A percentile compares a stretch with the other conserved stretches of the same genome.
These are phyloP conservation scores for Brachionus rotundiformis DNA, from an alignment of 1,140 invertebrate genomes.

Conservation along the genomic window DNA sequence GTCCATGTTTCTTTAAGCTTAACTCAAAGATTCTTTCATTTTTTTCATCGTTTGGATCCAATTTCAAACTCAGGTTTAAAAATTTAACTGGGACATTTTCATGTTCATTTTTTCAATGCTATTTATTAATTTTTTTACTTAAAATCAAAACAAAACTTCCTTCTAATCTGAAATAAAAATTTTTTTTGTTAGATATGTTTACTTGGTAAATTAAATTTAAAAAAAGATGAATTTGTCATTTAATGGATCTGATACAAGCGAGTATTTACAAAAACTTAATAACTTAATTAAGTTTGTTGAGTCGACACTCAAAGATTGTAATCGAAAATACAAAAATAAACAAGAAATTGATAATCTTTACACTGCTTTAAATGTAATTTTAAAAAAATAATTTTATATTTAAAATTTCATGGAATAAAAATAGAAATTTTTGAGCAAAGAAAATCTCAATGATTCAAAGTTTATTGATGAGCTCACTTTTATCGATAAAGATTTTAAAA, in stretches of 20 bases:
- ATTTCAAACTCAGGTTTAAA: background rate
- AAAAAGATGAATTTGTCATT: slow-evolving; percentile 7
- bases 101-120: background rate
- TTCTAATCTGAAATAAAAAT: background rate
- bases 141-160: background rate
- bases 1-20: background rate
- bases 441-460: slow-evolving; percentile 48
- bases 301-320: slow-evolving; percentile 27
- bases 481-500: slow-evolving; percentile 44
- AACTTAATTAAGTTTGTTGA: slow-evolving; percentile 4
- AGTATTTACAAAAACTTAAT: slow-evolving; percentile 22
- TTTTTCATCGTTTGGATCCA: background rate
- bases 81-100: background rate
- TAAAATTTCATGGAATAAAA: background rate
- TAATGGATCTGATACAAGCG: background rate
- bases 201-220: background rate
- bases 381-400: background rate
- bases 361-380: background rate
- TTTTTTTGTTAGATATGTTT: background rate
- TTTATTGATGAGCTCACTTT: slow-evolving; percentile 16
- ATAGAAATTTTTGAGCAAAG: slow-evolving; percentile 26
- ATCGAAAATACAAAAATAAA: slow-evolving; percentile 25
- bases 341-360: slow-evolving; percentile 34
- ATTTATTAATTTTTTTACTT: no score
- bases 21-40: background rate